Base-by-base conservation (phyloP, 2,888 invertebrate genomes). In the Phyllotreta striolata region DNA sequence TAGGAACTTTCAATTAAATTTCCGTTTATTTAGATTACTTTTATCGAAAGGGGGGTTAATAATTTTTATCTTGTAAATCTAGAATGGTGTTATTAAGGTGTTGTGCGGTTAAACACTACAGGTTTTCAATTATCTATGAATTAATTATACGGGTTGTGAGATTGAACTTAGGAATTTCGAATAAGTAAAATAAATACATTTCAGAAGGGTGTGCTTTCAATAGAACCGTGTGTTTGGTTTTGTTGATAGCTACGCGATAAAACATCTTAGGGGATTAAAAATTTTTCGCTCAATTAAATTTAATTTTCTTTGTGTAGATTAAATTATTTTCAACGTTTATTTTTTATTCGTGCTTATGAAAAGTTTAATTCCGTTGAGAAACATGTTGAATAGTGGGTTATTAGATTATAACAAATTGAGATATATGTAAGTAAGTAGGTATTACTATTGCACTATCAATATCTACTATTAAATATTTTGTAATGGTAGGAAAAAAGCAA, bases 41-140 rank as follows among this genome's bases (percentile, higher is more conserved):
- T 60, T 60, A 52, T 60, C 52, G 12, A 52, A 60, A 60, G 38
- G 60, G 39, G 60, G 60, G 52, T 60, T 49, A 60, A 52, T 10
- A 38, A 34, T 59, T 46, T 38, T 54, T 52, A 60, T 60, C 60
- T 60, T 60, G 52, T 60, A 60, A 24, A 60, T 60, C 60, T 60
- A 37, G 14, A 51, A 60, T 52, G 54, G 52, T 44, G 43, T 60
- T 60, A 60, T 52, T 44, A 60, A 60, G 60, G 60, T 60, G 52
- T 59, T 58, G 57, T 51, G 52, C 52, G 52, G 60, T 60, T 52
- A 60, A 60, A 60, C 52, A 38, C 52, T 60, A 60, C 52, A 60
- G 60, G 52, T 60, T 60, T 54, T 60, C 60, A 60, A 60, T 60
- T 60, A 60, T 52, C 60, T 49, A 60, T 60, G 60, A 54, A 60